Evolutionary conservation across 2,113 vertebrate genomes (phyloP), one percentile per base, ranked within the genome.

Genomic region (Takifugu flavidus): DNA sequence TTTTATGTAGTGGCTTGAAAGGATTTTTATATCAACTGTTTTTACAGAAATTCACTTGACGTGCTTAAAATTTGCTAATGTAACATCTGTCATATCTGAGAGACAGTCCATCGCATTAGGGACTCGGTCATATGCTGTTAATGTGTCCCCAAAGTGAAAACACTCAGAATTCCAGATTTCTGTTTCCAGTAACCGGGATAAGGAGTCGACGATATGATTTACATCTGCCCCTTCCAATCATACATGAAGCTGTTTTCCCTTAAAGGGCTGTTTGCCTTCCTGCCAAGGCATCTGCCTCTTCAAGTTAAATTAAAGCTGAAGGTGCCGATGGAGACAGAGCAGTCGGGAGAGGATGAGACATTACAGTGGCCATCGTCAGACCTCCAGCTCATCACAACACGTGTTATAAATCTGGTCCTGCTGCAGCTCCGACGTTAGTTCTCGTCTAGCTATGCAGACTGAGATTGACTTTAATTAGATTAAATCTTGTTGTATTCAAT

Each of bases 371-470:
- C 49, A 20, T 42, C 60, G 70, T 26, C 39, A 78, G 64, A 71
- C 68, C 73, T 66, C 59, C 56, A 54, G 77, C 59, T 58, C 63
- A 77, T 82, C 70, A 56, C 26, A 53, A 67, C 69, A 78, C 72
- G 71, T 82, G 79, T 72, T 45, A 72, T 25, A 29, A 66, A 65
- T 73, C 67, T 59, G 1, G 49, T 56, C 62, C 44, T 26, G 50
- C 13, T 62, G 45, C 74, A 51, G 34, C 52, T 74, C 65, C 80
- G 69, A 43, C 70, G 64, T 83, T 54, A 83, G 76, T 82, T 47
- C 43, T 49, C 49, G 83, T 88, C 80, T 80, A 69, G 85, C 67
- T 72, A 83, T 86, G 84, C 74, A 72, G 70, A 65, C 69, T 25
- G 64, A 26, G 56, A 44, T 44, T 27, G 62, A 44, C 25, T 67